Base-by-base conservation (phyloP, 1,140 invertebrate genomes). In the Sycobia sp. region DNA sequence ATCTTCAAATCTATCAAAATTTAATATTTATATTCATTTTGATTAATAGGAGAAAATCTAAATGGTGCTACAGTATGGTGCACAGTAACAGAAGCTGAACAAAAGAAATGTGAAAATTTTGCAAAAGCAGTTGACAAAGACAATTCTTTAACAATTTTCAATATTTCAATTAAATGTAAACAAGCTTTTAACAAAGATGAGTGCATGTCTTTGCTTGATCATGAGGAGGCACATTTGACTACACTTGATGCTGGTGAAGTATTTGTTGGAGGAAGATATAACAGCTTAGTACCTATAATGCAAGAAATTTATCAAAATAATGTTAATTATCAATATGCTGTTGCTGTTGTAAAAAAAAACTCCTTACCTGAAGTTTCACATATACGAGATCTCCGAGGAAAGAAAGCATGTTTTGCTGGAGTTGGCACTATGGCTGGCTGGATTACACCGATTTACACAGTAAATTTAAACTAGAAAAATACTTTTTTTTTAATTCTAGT, bases 341-440 rank as follows among this genome's bases (percentile, higher is more conserved):
- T 97, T 4, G 94, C 94, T 51, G 91, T 97, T 1, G 80, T 96
- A 0, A 92, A 90, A 69, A 88, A 86, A 66, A 85, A 84, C 32
- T 82, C 86, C 8, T 70, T 91, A 4, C 73, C 83, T 4, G 83
- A 87, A 66, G 84, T 97, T 0, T 72, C 79, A 11, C 86, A 79
- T 7, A 73, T 97, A 16, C 69, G 84, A 53, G 86, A 91, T 70
- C 75, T 98, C 1, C 77, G 89, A 63, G 88, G 89, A 0, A 91
- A 87, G 62, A 90, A 85, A 64, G 94, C 92, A 18, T 98, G 96
- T 78, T 95, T 96, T 80, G 87, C 91, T 49, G 93, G 91, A 59
- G 95, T 98, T 64, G 94, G 94, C 29, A 91, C 90, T 18, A 82
- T 94, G 59, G 95, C 95, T 60, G 95, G 96, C 36, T 99, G 96